Base-by-base conservation (phyloP, 2,113 vertebrate genomes). In the Calyptomena viridis region DNA sequence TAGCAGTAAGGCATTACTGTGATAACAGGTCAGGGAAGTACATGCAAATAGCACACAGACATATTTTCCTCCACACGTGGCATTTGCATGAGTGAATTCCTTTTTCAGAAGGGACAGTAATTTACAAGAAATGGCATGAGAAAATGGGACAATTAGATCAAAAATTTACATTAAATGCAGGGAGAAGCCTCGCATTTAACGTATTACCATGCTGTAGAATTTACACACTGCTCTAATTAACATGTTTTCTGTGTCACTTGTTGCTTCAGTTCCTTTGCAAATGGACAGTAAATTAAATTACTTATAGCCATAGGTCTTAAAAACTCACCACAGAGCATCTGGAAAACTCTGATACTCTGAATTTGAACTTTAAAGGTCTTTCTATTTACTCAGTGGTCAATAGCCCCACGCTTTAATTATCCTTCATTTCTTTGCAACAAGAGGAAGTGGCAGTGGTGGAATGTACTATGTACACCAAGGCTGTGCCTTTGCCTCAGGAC, bases 191-290 rank as follows among this genome's bases (percentile, higher is more conserved):
- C 5, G 2, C 74, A 35, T 86, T 89, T 92, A 92, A 73, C 2
- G 1, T 25, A n/a, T 50, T 12, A 58, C 42, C 44, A 37, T 16
- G 73, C 60, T 63, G 62, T 0, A 84, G 37, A 39, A 87, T 80
- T 79, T 94, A 84, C 84, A 88, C 46, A 44, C 33, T 90, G 78
- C 74, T 66, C 67, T 47, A 80, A 91, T 76, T 66, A 87, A 77
- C 50, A 58, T 44, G 7, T 44, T 71, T 52, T 69, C 79, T 63
- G 71, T 74, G 88, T 30, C 4, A 2, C 62, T 67, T 81, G 74
- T 39, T 84, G 60, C 44, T 82, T 53, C 58, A 24, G 49, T 13
- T 90, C 74, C 47, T 73, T 66, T 69, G 77, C 90, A 90, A 93
- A 85, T 0, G 7, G 71, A 31, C n/a, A 79, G 40, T 12, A 89